phyloP scores from a whole-genome alignment of 2,113 vertebrate genomes.

The Natator depressus region DNA sequence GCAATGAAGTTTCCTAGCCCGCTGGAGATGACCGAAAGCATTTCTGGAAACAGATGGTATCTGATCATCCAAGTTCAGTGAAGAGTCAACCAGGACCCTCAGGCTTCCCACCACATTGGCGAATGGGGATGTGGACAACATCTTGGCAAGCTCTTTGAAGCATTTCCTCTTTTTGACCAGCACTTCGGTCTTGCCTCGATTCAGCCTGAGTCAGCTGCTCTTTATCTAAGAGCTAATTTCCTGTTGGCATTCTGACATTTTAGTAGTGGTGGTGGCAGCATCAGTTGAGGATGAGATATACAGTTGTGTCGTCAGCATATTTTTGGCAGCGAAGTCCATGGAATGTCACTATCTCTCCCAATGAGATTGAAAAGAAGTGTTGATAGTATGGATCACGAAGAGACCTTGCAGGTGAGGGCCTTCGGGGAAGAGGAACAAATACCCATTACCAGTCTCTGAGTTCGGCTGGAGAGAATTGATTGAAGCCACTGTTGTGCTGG shows the following conservation, averaged over 20 bases:
- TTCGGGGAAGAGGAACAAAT: too few relatives aligned
- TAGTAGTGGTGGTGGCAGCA: neutral
- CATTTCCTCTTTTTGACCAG: neutral
- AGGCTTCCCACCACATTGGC: neutral
- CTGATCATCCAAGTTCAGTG: neutral
- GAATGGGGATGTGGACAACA: neutral
- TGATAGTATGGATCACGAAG: too few relatives aligned
- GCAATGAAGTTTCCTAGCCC: neutral
- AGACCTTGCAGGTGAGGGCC: too few relatives aligned
- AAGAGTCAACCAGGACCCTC: neutral
- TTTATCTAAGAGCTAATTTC: neutral
- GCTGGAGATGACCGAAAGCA: neutral
- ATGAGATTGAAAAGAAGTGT: too few relatives aligned
- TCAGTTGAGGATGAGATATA: neutral
- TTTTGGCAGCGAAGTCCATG: too few relatives aligned
- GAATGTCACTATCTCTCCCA: too few relatives aligned
- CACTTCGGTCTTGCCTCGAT: too few relatives aligned
- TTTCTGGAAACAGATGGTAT: slow-evolving; percentile 14
- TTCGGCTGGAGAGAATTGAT: too few relatives aligned
- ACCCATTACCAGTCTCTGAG: too few relatives aligned
- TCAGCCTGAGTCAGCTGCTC: neutral
- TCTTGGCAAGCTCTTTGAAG: slow-evolving; percentile 25
- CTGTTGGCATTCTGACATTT: neutral
- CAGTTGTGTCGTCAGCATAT: too few relatives aligned
- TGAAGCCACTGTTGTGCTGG: too few relatives aligned